phyloP scores from a whole-genome alignment of 2,888 invertebrate genomes.

The Drosophila nigricruria region DNA sequence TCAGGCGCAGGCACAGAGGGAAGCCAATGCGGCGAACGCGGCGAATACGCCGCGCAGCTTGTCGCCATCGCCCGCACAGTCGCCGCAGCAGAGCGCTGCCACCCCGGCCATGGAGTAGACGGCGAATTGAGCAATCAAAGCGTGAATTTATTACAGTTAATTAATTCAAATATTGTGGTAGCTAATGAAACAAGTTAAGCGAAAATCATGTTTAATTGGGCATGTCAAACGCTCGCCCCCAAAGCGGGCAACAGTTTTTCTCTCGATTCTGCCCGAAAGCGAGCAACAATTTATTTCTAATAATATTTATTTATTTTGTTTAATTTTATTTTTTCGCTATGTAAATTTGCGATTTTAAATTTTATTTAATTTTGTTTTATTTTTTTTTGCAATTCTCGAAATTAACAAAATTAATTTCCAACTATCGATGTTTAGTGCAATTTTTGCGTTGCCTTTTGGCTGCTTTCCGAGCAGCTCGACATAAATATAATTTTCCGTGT shows the following conservation, averaged over 20 bases:
- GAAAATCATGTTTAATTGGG: slow-evolving; percentile 46
- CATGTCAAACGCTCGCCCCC: slow-evolving; percentile 38
- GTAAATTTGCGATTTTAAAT: slow-evolving; percentile 16
- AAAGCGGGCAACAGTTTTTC: slow-evolving; percentile 32
- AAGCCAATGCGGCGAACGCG: slow-evolving; percentile 42
- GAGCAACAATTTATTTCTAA: slow-evolving; percentile 14
- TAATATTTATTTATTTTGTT: slow-evolving; percentile 19
- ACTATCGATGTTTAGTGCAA: slow-evolving; percentile 59
- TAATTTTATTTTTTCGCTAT: neutral
- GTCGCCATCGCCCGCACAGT: slow-evolving; percentile 76
- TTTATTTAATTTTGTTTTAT: neutral
- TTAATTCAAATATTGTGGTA: slow-evolving; percentile 72
- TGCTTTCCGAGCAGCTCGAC: slow-evolving; percentile 26
- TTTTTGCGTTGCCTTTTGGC: slow-evolving; percentile 62
- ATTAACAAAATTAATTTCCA: slow-evolving; percentile 43
- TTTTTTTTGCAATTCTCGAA: slow-evolving; percentile 12
- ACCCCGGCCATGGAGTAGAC: slow-evolving; percentile 57
- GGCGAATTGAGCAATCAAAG: slow-evolving; percentile 63
- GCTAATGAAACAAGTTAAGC: slow-evolving; percentile 60
- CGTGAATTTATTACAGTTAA: slow-evolving; percentile 77
- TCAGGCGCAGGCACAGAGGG: slow-evolving; percentile 76
- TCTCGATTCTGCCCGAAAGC: slow-evolving; percentile 27
- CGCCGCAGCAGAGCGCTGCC: slow-evolving; percentile 72
- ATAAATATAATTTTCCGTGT: slow-evolving; percentile 37
- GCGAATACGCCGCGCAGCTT: slow-evolving; percentile 64